Conservation (phyloP, 1,140 invertebrate genomes). For the Eufriesea mexicana region DNA sequence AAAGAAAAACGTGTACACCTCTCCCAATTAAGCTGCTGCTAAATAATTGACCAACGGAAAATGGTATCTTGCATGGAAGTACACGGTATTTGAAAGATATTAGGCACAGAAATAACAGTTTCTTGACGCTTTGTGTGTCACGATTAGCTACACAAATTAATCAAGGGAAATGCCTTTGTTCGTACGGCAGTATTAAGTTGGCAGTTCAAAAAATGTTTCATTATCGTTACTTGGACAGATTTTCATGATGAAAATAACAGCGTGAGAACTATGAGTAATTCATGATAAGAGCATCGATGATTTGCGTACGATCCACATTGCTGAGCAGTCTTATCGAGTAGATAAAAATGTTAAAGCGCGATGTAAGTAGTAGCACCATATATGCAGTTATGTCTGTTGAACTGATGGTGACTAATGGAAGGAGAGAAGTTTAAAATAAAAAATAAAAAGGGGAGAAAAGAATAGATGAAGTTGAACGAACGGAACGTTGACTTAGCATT, state of each 20-base stretch:
- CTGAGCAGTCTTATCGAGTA: constrained; percentile 72
- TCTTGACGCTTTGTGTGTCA: constrained; percentile 40
- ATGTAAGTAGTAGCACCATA: constrained; percentile 70
- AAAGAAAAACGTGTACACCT: constrained; percentile 68
- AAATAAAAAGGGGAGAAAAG: constrained; percentile 16
- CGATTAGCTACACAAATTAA: constrained; percentile 57
- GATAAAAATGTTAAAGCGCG: constrained; percentile 63
- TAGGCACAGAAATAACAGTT: constrained; percentile 60
- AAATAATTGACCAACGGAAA: constrained; percentile 44
- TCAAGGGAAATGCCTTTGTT: constrained; percentile 69
- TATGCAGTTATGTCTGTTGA: constrained; percentile 63
- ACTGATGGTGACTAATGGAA: constrained; percentile 59
- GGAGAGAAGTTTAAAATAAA: constrained; percentile 12
- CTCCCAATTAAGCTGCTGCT: constrained; percentile 68
- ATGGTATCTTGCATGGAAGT: constrained; percentile 64
- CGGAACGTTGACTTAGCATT: constrained; percentile 69
- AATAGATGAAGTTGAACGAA: constrained; percentile 58
- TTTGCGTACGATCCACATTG: constrained; percentile 52
- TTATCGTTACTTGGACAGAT: constrained; percentile 56
- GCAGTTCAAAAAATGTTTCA: constrained; percentile 73
- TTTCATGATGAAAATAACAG: constrained; percentile 51
- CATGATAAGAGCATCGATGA: constrained; percentile 54
- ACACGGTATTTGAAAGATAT: constrained; percentile 61
- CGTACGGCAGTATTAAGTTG: constrained; percentile 76
- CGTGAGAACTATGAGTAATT: constrained; percentile 53